These are phyloP conservation scores for Agriopis aurantiaria DNA, from an alignment of 2,888 invertebrate genomes.

Conservation along the genomic window DNA sequence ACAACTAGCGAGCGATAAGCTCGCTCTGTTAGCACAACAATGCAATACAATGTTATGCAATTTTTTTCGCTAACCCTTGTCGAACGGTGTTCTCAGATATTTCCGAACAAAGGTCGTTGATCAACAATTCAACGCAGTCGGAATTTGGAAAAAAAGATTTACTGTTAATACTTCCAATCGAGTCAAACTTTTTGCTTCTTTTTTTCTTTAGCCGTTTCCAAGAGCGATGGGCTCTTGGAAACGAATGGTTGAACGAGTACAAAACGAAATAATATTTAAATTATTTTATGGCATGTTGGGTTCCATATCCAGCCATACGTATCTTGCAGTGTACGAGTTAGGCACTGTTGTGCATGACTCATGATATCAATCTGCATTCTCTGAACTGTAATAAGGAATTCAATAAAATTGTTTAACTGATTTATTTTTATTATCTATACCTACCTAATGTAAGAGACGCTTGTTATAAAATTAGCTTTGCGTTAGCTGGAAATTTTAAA, in stretches of 20 bases:
- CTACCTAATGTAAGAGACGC: too few relatives aligned
- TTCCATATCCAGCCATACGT: conserved; percentile 5
- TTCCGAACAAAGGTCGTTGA: conserved; percentile 36
- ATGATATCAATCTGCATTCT: conserved; percentile 22
- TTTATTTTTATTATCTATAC: conserved; percentile 31
- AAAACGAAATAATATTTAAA: conserved; percentile 25
- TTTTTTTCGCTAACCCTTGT: conserved; percentile 45
- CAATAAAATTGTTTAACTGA: neutral
- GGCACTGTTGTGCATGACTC: neutral
- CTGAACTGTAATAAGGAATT: conserved; percentile 15
- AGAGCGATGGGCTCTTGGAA: neutral
- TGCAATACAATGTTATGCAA: conserved; percentile 52
- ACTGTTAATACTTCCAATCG: conserved; percentile 18
- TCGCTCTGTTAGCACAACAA: conserved; percentile 36
- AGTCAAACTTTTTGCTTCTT: conserved; percentile 27
- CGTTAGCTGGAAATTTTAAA: too few relatives aligned
- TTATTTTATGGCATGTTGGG: conserved; percentile 9
- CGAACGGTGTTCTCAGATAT: conserved; percentile 46
- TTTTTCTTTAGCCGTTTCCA: conserved; percentile 20
- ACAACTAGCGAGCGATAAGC: conserved; percentile 48
- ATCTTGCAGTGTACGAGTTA: neutral
- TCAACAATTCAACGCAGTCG: conserved; percentile 5
- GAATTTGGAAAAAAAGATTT: conserved; percentile 21
- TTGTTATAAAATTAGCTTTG: too few relatives aligned
- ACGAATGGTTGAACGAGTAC: conserved; percentile 15